Conservation (phyloP, 2,797 vertebrate species). For the Alosa sapidissima region DNA sequence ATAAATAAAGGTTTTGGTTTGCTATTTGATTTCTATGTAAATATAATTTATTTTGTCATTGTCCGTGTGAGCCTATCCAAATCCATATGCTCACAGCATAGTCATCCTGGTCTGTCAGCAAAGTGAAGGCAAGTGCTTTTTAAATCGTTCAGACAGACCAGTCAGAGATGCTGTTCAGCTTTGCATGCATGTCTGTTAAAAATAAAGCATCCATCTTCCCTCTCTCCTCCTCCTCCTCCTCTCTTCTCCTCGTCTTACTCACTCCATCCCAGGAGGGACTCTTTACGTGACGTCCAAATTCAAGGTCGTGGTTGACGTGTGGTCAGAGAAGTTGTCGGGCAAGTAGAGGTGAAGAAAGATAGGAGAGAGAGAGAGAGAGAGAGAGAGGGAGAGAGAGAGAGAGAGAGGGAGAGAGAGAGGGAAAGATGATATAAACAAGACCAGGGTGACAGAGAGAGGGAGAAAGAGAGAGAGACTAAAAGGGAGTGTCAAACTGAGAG, state of each 20-base stretch:
- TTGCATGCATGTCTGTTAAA: background rate
- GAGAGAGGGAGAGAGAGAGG: conserved; percentile 28
- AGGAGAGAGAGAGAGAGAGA: background rate
- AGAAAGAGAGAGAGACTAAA: background rate
- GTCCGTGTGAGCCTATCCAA: background rate
- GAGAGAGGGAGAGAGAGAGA: conserved; percentile 11
- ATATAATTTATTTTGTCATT: background rate
- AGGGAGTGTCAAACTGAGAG: background rate
- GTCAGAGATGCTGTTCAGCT: background rate
- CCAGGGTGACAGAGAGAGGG: too few species aligned
- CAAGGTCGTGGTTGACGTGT: conserved; percentile 34
- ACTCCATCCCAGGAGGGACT: background rate
- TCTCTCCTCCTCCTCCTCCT: background rate
- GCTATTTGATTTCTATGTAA: background rate
- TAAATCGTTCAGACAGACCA: background rate
- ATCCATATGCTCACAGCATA: background rate
- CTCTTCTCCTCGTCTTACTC: background rate
- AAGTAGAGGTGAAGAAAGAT: background rate
- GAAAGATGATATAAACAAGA: background rate
- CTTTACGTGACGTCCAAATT: conserved; percentile 23
- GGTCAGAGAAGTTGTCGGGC: background rate
- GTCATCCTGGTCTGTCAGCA: background rate
- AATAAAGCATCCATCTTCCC: background rate
- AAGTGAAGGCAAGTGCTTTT: background rate
- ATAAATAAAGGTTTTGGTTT: background rate